Conservation (phyloP, 2,113 vertebrate species). For the Phaethon lepturus region DNA sequence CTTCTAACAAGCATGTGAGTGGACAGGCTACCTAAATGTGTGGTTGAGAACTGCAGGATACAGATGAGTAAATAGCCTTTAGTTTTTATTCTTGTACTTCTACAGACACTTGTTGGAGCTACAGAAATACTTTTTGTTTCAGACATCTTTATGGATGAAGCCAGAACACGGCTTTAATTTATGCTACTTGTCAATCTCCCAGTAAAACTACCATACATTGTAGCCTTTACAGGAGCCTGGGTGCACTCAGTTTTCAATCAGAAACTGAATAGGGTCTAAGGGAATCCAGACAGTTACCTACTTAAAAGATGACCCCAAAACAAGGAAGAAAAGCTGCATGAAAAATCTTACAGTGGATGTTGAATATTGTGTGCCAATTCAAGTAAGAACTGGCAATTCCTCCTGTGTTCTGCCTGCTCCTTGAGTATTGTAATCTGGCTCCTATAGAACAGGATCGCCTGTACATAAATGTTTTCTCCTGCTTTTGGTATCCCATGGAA, state of each 20-base stretch:
- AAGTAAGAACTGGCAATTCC: background rate
- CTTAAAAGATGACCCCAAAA: background rate
- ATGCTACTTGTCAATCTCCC: background rate
- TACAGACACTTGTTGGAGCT: background rate
- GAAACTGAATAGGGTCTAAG: background rate
- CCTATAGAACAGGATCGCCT: background rate
- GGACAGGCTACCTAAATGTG: background rate
- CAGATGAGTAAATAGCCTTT: background rate
- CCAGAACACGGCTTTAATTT: background rate
- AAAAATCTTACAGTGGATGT: background rate
- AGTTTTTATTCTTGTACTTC: background rate
- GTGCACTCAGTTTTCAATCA: background rate
- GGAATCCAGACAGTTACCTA: background rate
- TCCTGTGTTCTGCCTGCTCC: background rate
- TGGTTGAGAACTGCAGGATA: background rate
- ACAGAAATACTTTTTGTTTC: background rate
- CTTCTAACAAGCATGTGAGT: background rate
- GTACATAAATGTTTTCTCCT: background rate
- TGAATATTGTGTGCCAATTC: background rate
- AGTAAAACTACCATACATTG: background rate
- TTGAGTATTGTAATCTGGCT: background rate
- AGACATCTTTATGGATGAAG: background rate
- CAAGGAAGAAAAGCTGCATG: background rate
- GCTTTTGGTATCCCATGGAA: background rate
- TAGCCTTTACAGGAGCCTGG: background rate